Evolutionary conservation across 2,888 invertebrate species (phyloP).

Genomic region (Aspidiotus destructor): DNA sequence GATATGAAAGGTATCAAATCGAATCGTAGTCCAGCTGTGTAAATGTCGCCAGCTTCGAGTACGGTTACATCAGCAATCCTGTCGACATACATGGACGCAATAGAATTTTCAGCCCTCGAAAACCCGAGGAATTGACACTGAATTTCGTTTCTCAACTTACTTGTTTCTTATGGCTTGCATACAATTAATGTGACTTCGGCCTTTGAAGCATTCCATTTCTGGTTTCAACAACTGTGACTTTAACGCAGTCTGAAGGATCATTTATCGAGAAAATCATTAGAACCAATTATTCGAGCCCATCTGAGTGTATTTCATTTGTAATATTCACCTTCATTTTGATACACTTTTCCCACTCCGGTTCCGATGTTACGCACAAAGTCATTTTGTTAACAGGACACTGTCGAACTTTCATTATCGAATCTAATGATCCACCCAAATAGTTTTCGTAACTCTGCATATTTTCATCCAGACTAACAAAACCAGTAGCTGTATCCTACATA

Average conservation of each 20-base stretch:
- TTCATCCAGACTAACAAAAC: slow-evolving; percentile 57
- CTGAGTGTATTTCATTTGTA: not conserved
- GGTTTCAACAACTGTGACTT: slow-evolving; percentile 79
- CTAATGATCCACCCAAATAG: slow-evolving; percentile 59
- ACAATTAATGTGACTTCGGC: slow-evolving; percentile 73
- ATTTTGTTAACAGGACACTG: slow-evolving; percentile 78
- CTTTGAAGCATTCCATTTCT: slow-evolving; percentile 68
- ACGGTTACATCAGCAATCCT: slow-evolving; percentile 72
- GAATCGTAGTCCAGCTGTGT: slow-evolving; percentile 66
- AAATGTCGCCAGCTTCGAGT: slow-evolving; percentile 90
- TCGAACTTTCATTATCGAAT: slow-evolving; percentile 62
- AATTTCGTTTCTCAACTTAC: slow-evolving; percentile 39
- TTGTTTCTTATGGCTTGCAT: slow-evolving; percentile 58
- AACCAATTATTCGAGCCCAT: too few relatives aligned
- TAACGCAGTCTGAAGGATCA: slow-evolving; percentile 63
- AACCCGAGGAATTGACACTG: not conserved
- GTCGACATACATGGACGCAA: slow-evolving; percentile 19
- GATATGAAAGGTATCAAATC: slow-evolving; percentile 67
- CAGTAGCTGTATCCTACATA: slow-evolving; percentile 60
- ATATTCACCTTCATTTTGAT: slow-evolving; percentile 67
- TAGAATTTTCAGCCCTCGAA: not conserved
- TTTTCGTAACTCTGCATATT: slow-evolving; percentile 65
- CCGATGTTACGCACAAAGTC: slow-evolving; percentile 82
- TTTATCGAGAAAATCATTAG: not conserved
- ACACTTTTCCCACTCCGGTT: slow-evolving; percentile 82